Conservation (phyloP, 2,888 invertebrate species). For the Teleiodes luculella region DNA sequence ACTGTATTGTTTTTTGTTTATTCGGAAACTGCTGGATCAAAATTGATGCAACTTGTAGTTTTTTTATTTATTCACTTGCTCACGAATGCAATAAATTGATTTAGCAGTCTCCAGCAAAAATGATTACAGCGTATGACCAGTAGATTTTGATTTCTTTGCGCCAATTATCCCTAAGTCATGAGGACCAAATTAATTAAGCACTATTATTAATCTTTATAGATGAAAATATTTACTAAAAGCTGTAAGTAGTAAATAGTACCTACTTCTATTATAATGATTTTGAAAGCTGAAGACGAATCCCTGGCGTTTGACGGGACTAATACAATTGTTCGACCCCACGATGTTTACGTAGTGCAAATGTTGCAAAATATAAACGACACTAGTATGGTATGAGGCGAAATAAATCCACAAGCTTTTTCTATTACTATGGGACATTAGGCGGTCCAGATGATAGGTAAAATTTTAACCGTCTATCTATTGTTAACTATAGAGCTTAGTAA, state of each 20-base stretch:
- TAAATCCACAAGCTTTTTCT: slow-evolving; percentile 17
- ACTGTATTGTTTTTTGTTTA: not conserved
- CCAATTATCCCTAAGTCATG: not conserved
- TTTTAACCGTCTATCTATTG: no score
- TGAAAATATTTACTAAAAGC: slow-evolving; percentile 50
- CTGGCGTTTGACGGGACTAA: slow-evolving; percentile 35
- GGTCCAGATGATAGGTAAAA: not conserved
- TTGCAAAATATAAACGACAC: slow-evolving; percentile 48
- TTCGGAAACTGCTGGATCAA: not conserved
- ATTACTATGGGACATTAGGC: not conserved
- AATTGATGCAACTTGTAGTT: no score
- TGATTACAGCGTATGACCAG: not conserved
- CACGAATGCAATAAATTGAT: not conserved
- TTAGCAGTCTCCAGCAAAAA: not conserved
- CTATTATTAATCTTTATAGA: not conserved
- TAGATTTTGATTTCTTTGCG: not conserved
- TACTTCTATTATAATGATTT: slow-evolving; percentile 32
- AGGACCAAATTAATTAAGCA: slow-evolving; percentile 11
- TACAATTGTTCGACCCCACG: slow-evolving; percentile 34
- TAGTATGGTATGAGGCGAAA: slow-evolving; percentile 23
- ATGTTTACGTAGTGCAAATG: slow-evolving; percentile 46
- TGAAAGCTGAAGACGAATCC: slow-evolving; percentile 42
- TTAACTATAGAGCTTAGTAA: no score
- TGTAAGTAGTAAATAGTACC: slow-evolving; percentile 23
- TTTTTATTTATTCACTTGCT: no score